Evolutionary conservation across 2,113 vertebrate species (phyloP).

Genomic region (Rhinoderma darwinii): DNA sequence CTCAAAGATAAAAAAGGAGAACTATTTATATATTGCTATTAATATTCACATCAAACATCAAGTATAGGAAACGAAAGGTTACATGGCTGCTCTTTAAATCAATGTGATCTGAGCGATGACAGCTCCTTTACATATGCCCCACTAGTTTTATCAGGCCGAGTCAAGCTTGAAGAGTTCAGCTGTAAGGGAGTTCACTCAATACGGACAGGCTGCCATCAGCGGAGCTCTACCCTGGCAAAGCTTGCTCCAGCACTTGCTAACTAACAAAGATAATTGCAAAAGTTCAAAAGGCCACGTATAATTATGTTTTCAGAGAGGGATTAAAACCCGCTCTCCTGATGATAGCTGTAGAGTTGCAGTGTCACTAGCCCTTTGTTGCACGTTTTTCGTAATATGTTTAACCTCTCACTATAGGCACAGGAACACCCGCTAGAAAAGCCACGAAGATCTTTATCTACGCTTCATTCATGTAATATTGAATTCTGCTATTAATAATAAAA

Average conservation of each 20-base stretch:
- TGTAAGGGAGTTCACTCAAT: conserved; percentile 57
- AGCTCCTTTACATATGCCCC: conserved; percentile 41
- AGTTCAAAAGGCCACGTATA: conserved; percentile 59
- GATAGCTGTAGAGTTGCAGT: conserved; percentile 45
- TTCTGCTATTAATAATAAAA: conserved; percentile 1
- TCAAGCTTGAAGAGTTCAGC: conserved; percentile 54
- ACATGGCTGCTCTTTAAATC: conserved; percentile 47
- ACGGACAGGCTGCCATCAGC: conserved; percentile 40
- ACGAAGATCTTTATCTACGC: conserved; percentile 23
- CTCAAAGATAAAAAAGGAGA: neutral
- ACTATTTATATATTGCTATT: conserved; percentile 2
- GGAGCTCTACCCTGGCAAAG: conserved; percentile 25
- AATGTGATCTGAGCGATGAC: conserved; percentile 48
- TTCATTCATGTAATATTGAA: neutral
- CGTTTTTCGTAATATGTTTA: conserved; percentile 24
- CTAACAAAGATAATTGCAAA: conserved; percentile 59
- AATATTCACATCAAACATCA: neutral
- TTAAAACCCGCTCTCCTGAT: conserved; percentile 56
- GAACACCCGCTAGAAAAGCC: conserved; percentile 36
- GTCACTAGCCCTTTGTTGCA: conserved; percentile 46
- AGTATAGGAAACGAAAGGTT: neutral
- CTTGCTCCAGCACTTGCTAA: conserved; percentile 52
- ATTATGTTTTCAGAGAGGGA: conserved; percentile 59
- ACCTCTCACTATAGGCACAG: conserved; percentile 27
- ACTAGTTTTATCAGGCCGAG: conserved; percentile 48